Percentiles rank a stretch among this genome's conserved stretches.
Evolutionary conservation across 2,113 vertebrate genomes (phyloP).

Genomic region (Stegostoma tigrinum): DNA sequence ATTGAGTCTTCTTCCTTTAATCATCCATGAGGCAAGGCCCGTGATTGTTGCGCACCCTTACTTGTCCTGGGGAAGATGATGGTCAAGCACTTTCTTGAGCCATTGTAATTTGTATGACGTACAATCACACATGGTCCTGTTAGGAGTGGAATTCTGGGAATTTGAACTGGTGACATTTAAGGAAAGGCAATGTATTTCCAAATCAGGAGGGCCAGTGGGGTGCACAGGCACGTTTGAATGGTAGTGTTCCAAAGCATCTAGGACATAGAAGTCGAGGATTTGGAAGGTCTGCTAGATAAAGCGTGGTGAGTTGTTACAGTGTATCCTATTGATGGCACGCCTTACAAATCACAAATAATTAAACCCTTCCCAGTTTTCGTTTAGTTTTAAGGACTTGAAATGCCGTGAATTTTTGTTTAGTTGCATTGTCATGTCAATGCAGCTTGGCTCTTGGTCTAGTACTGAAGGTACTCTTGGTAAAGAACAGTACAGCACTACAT

Average conservation of each 20-base stretch:
- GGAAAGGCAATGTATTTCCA: background rate
- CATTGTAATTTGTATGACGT: too few species aligned
- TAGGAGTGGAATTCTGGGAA: background rate
- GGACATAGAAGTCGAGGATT: background rate
- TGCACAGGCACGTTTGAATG: background rate
- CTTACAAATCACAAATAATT: background rate
- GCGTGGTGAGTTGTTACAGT: background rate
- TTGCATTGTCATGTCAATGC: background rate
- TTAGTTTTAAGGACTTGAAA: background rate
- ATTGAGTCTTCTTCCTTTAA: background rate
- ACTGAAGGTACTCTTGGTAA: background rate
- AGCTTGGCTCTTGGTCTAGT: background rate
- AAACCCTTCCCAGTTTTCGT: background rate
- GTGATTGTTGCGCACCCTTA: background rate
- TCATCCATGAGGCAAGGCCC: background rate
- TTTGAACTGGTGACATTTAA: background rate
- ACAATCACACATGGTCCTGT: background rate
- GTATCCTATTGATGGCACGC: background rate
- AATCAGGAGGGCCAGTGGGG: background rate
- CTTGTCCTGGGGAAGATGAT: background rate
- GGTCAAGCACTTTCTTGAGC: background rate
- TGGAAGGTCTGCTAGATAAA: background rate
- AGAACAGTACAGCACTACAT: background rate
- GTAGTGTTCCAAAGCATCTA: background rate
- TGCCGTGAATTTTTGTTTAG: background rate